Conservation (phyloP, 2,113 vertebrate genomes). For the Paradoxurus hermaphroditus region DNA sequence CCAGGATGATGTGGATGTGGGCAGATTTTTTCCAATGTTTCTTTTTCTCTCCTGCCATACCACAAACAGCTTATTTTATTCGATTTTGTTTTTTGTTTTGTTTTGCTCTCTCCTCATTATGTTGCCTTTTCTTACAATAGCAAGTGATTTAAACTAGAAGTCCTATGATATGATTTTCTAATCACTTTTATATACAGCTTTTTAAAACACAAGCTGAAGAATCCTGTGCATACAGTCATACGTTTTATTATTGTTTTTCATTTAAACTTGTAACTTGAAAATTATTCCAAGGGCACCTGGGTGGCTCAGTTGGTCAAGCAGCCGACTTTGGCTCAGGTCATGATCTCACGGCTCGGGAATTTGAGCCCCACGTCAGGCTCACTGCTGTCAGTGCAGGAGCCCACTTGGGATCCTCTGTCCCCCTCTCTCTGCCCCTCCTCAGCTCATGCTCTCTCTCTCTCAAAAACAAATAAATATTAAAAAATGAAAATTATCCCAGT, state of each 20-base stretch:
- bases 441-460: background rate
- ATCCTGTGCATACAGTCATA: background rate
- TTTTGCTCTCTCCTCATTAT: background rate
- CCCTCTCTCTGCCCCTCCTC: background rate
- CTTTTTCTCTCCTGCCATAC: background rate
- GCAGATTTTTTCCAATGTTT: background rate
- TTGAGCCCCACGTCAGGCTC: fast-evolving
- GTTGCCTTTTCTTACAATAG: background rate
- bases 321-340: background rate
- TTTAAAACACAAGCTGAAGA: background rate
- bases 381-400: background rate
- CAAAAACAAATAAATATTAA: background rate
- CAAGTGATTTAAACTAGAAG: background rate
- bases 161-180: background rate
- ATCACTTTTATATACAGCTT: background rate
- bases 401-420: background rate
- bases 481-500: background rate
- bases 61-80: background rate
- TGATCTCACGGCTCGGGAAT: background rate
- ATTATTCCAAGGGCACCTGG: background rate
- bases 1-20: background rate
- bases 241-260: background rate
- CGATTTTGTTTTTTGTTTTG: background rate
- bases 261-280: background rate
- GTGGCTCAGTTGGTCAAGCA: background rate